Evolutionary conservation across 2,113 vertebrate genomes (phyloP).

Genomic region (Bucco capensis): DNA sequence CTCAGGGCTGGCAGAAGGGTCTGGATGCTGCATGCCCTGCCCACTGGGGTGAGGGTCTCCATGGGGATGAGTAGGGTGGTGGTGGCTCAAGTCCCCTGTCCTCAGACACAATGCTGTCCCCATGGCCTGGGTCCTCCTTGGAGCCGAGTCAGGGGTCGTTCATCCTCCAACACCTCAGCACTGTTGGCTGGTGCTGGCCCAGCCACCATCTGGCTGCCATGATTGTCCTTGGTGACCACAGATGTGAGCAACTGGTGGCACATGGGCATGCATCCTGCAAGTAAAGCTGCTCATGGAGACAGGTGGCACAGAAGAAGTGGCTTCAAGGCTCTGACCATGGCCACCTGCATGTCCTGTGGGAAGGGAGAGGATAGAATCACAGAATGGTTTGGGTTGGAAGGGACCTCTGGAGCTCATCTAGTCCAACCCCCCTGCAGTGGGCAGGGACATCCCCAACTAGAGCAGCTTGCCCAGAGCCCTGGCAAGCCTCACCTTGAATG

Average conservation of each 20-base stretch:
- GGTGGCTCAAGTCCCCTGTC: rapidly evolving
- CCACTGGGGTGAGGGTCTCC: rapidly evolving
- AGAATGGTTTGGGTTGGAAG: no score
- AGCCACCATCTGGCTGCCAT: not conserved
- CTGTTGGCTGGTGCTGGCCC: not conserved
- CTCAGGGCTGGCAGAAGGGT: not conserved
- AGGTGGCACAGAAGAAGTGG: slow-evolving; percentile 83
- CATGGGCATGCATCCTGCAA: slow-evolving; percentile 86
- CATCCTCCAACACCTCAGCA: not conserved
- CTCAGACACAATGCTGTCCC: not conserved
- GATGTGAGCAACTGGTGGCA: slow-evolving; percentile 77
- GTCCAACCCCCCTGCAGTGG: no score
- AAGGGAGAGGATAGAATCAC: not conserved
- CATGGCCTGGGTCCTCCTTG: no score
- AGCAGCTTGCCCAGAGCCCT: no score
- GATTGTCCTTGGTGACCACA: rapidly evolving
- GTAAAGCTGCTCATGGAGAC: slow-evolving; percentile 87
- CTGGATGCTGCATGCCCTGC: not conserved
- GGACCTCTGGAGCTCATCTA: no score
- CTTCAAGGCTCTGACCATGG: slow-evolving; percentile 80
- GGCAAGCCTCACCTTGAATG: no score
- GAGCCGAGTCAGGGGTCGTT: not conserved
- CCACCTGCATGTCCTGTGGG: slow-evolving; percentile 80
- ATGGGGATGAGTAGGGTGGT: rapidly evolving
- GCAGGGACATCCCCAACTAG: no score